Percentiles rank a stretch among this genome's conserved stretches.
phyloP scores from a whole-genome alignment of 2,113 vertebrate species.

The Athene cunicularia region DNA sequence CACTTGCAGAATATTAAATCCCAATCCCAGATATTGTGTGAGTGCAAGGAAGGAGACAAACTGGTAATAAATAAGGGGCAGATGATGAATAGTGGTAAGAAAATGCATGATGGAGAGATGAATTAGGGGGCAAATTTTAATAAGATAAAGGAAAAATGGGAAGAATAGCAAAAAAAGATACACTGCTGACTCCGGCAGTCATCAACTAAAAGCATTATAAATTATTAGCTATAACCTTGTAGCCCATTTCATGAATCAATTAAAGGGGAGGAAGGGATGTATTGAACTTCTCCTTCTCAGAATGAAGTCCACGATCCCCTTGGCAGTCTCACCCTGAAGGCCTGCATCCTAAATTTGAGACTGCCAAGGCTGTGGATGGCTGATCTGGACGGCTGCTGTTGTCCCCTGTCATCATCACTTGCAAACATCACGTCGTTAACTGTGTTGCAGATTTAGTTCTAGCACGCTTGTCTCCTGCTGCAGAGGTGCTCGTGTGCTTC shows the following conservation, averaged over 20 bases:
- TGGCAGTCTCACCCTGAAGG: not conserved
- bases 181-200: not conserved
- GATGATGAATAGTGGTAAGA: not conserved
- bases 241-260: not conserved
- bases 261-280: not conserved
- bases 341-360: not conserved
- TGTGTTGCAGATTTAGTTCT: not conserved
- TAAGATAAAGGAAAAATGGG: not conserved
- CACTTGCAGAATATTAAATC: not conserved
- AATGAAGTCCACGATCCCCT: not conserved
- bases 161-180: not conserved
- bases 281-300: not conserved
- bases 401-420: fast-evolving
- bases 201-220: not conserved
- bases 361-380: not conserved
- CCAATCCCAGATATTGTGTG: fast-evolving
- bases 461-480: not conserved
- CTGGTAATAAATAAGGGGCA: not conserved
- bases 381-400: not conserved
- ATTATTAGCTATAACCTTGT: not conserved
- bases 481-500: not conserved
- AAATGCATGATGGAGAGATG: not conserved
- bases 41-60: not conserved
- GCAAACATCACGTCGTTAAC: fast-evolving
- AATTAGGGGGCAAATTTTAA: not conserved